Conservation (phyloP, 2,113 vertebrate species). For the Salvelinus fontinalis region DNA sequence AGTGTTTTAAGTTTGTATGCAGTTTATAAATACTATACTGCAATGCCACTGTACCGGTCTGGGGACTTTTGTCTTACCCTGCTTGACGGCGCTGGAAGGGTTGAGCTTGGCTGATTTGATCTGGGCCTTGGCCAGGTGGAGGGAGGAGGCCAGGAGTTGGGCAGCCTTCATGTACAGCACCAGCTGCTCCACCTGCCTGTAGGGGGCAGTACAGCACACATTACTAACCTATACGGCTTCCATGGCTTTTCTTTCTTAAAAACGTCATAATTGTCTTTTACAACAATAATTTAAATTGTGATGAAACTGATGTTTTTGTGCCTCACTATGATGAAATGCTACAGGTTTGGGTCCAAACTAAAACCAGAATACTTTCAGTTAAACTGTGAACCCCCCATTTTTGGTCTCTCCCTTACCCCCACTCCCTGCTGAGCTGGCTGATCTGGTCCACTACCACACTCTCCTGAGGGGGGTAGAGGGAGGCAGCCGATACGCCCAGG, state of each 20-base stretch:
- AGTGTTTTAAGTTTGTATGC: neutral
- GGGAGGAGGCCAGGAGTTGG: slow-evolving; percentile 90
- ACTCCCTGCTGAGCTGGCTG: slow-evolving; percentile 95
- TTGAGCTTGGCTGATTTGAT: slow-evolving; percentile 94
- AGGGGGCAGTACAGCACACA: slow-evolving; percentile 46
- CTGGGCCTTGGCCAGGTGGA: slow-evolving; percentile 95
- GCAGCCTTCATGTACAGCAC: slow-evolving; percentile 96
- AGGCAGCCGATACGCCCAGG: slow-evolving; percentile 81
- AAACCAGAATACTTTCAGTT: too few species aligned
- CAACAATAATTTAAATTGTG: too few species aligned
- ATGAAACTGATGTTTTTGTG: too few species aligned
- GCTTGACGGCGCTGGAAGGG: slow-evolving; percentile 92
- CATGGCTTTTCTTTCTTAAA: too few species aligned
- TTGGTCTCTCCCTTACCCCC: slow-evolving; percentile 81
- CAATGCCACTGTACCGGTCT: neutral
- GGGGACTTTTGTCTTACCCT: slow-evolving; percentile 74
- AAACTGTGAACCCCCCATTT: neutral
- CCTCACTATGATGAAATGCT: too few species aligned
- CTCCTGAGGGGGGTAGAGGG: slow-evolving; percentile 91
- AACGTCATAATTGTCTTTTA: too few species aligned
- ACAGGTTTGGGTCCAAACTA: too few species aligned
- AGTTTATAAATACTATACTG: neutral
- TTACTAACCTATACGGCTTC: neutral
- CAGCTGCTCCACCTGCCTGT: slow-evolving; percentile 93
- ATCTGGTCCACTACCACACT: slow-evolving; percentile 96